Base-by-base conservation (phyloP, 1,140 invertebrate genomes). In the Teleogryllus occipitalis region DNA sequence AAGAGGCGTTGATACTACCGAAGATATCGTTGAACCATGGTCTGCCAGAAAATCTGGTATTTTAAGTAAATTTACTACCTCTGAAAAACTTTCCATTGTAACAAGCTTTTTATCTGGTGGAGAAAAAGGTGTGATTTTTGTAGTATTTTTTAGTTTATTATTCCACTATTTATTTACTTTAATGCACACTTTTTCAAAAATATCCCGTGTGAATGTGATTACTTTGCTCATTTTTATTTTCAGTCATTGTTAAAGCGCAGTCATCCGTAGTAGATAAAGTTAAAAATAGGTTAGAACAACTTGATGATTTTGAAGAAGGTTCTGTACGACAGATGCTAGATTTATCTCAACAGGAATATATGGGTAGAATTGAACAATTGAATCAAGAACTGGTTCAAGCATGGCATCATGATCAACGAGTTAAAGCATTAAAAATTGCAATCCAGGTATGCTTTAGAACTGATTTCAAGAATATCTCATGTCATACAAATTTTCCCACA, bases 391-490 rank as follows among this genome's bases (percentile, higher is more conserved):
- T 99, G 18, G 92, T 95, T 47, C 85, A 89, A 85, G 96, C 96
- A 0, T 99, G 97, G 97, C 92, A 96, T 82, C 90, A 92, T 49
- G 96, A 99, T 87, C 96, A 98, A 85, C 89, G 96, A 83, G 97
- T 99, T 0, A 98, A 97, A 89, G 94, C 97, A 8, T 89, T 99
- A 7, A 98, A 98, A 90, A 98, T 99, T 85, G 94, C 93, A 8
- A 98, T 98, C 82, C 54, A 65, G 54, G 54, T 65, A 18, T 10
- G 54, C 27, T 39, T 39, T 39, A 39, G 27, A 39, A 39, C 5
- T 39, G 27, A 39, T 39, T 39, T 39, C 27, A 39, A 39, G 27
- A 39, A 39, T 39, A 39, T 39, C 27, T 39, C 5, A 39, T 39
- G n/a, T n/a, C n/a, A n/a, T n/a, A n/a, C n/a, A n/a, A n/a, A n/a